phyloP scores from a whole-genome alignment of 2,113 vertebrate genomes.

The Rhinolophus sinicus region DNA sequence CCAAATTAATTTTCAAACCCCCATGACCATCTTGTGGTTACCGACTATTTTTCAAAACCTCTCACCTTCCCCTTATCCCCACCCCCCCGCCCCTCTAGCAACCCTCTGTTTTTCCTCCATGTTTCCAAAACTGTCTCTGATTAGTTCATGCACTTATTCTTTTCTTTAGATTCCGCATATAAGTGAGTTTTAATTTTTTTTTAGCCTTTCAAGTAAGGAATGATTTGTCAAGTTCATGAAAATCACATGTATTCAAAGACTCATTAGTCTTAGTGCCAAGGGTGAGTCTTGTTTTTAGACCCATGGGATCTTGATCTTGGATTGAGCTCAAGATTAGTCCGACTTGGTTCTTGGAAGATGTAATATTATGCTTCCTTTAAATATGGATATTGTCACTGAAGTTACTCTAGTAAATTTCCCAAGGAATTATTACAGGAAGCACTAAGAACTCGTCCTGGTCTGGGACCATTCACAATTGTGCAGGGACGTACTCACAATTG shows the following conservation, averaged over 20 bases:
- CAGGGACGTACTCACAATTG: background rate
- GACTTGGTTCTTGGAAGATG: background rate
- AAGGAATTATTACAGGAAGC: background rate
- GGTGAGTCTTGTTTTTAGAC: background rate
- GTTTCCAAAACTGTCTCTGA: too few relatives aligned
- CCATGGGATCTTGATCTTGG: background rate
- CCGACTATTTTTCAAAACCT: too few relatives aligned
- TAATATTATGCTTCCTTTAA: background rate
- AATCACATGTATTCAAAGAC: background rate
- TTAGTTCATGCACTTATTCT: too few relatives aligned
- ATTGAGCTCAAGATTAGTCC: constrained; percentile 6
- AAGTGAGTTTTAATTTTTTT: constrained; percentile 34
- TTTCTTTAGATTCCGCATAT: too few relatives aligned
- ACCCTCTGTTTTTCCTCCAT: too few relatives aligned
- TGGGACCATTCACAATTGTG: background rate
- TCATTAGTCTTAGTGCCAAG: constrained; percentile 5
- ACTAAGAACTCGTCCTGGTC: background rate
- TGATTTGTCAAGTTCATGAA: constrained; percentile 47
- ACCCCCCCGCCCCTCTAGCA: too few relatives aligned
- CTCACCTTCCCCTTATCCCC: too few relatives aligned
- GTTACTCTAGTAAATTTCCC: background rate
- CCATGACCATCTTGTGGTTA: too few relatives aligned
- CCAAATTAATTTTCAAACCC: too few relatives aligned
- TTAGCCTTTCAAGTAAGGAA: constrained; percentile 54
- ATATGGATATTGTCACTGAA: background rate